A percentile compares a stretch with the other conserved stretches of the same genome.
These are phyloP conservation scores for Bovichtus diacanthus DNA, from an alignment of 2,797 vertebrate genomes.

Conservation along the genomic window DNA sequence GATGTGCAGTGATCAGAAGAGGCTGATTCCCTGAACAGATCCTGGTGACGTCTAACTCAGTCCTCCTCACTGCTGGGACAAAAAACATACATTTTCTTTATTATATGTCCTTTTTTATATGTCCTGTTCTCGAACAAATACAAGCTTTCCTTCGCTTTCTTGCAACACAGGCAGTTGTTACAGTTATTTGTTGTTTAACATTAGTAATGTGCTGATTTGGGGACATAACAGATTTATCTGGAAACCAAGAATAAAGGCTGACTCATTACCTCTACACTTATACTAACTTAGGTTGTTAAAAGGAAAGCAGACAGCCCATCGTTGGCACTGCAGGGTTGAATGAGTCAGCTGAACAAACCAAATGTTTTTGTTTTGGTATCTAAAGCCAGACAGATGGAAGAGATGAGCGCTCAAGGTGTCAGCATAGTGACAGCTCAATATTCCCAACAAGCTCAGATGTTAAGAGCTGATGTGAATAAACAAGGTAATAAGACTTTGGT, in stretches of 20 bases:
- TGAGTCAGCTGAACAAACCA: background rate
- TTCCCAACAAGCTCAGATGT: background rate
- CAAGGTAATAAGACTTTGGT: background rate
- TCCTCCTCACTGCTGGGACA: background rate
- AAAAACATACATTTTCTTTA: background rate
- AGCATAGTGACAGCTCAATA: background rate
- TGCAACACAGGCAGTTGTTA: background rate
- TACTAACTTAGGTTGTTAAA: background rate
- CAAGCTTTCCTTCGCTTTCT: background rate
- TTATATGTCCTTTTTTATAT: background rate
- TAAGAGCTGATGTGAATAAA: background rate
- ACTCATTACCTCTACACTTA: background rate
- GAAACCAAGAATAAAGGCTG: background rate
- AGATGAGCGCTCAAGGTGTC: background rate
- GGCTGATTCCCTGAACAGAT: background rate
- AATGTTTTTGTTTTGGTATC: background rate
- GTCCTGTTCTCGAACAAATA: background rate
- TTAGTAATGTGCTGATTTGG: background rate
- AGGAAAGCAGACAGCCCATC: background rate
- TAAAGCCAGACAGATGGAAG: background rate
- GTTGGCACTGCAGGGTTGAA: background rate
- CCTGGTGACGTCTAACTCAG: background rate
- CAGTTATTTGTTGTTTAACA: background rate
- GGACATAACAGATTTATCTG: background rate
- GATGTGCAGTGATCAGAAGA: conserved; percentile 23